Conservation (phyloP, 37 sponge, comb jelly and placozoan species). For the Theonella swinhoei region DNA sequence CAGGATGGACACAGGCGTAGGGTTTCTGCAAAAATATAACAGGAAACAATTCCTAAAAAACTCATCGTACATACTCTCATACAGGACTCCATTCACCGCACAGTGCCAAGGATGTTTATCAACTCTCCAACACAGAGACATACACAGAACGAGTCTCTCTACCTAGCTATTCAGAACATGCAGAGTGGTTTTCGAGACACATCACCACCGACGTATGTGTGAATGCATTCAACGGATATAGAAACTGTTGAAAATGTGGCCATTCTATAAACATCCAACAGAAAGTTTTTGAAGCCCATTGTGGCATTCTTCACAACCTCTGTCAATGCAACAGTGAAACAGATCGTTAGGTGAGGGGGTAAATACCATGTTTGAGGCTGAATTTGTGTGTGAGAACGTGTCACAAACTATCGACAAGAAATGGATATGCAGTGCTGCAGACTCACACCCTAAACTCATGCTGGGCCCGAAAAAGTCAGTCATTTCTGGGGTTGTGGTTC, state of each 20-base stretch:
- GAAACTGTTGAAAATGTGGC: neutral
- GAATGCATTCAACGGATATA: neutral
- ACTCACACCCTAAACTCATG: too few species aligned
- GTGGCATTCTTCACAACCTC: neutral
- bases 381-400: neutral
- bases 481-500: too few species aligned
- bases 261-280: neutral
- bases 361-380: neutral
- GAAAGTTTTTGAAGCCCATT: neutral
- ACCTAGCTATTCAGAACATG: too few species aligned
- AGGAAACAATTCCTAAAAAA: too few species aligned
- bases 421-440: too few species aligned
- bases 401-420: neutral
- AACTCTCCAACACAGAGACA: too few species aligned
- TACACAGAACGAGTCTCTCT: too few species aligned
- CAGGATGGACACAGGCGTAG: constrained; percentile 84
- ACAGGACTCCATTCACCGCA: too few species aligned
- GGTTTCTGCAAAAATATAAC: constrained; percentile 80
- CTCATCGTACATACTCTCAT: too few species aligned
- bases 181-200: too few species aligned
- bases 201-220: neutral
- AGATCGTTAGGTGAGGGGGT: neutral
- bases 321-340: neutral
- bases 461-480: too few species aligned
- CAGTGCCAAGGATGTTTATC: too few species aligned